phyloP scores from a whole-genome alignment of 53 echinoderm and acorn worm genomes.

The Stichopus horrens region DNA sequence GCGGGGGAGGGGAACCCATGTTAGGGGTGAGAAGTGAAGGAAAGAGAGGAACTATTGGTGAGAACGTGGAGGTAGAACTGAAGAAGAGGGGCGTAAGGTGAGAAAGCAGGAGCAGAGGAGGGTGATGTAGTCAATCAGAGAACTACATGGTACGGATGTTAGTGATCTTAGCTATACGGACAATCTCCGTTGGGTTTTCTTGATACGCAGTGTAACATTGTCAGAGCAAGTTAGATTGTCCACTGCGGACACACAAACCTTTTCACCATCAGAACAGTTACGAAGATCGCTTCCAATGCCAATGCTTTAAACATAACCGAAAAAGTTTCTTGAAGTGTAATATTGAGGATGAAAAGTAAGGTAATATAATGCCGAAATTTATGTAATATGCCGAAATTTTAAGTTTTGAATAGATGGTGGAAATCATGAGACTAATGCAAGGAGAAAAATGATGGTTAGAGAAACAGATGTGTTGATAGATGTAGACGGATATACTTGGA shows the following conservation, averaged over 20 bases:
- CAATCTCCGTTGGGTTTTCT: not conserved
- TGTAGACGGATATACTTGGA: no score
- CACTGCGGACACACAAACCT: not conserved
- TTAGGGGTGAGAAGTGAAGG: not conserved
- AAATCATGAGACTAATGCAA: no score
- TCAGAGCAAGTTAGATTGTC: not conserved
- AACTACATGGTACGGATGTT: not conserved
- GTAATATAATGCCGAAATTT: no score
- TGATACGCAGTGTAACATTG: not conserved
- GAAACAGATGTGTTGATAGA: no score
- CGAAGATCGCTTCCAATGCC: not conserved
- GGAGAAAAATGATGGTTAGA: no score
- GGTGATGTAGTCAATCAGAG: not conserved
- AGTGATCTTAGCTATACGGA: not conserved
- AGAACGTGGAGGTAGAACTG: no score
- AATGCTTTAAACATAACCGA: not conserved
- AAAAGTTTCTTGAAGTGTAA: not conserved
- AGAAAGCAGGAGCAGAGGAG: not conserved
- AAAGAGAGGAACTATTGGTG: no score
- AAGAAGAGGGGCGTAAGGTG: no score
- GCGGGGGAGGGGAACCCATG: not conserved
- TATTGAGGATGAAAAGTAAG: no score
- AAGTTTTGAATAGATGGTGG: no score
- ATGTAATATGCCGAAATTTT: no score
- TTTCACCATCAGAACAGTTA: not conserved